Evolutionary conservation across 2,113 vertebrate genomes (phyloP).

Genomic region (Galeopterus variegatus): DNA sequence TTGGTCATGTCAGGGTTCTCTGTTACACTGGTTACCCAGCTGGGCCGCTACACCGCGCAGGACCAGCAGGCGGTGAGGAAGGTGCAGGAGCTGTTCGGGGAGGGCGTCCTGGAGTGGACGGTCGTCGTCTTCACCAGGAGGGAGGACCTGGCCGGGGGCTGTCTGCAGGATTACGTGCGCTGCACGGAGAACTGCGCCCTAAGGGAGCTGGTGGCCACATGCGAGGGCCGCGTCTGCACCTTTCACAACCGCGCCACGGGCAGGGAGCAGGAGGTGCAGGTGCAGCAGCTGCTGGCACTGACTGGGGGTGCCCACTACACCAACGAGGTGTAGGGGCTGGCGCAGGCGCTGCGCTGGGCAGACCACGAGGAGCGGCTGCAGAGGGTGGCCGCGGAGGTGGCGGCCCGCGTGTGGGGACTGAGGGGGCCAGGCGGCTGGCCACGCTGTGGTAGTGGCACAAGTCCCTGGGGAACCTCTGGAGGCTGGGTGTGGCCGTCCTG

Average conservation of each 20-base stretch:
- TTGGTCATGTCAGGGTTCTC: too few species aligned
- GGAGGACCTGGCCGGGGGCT: conserved; percentile 28
- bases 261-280: background rate
- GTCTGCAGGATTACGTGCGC: background rate
- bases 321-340: conserved; percentile 4
- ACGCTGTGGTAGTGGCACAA: fast-evolving
- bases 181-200: background rate
- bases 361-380: fast-evolving
- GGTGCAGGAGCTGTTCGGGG: conserved; percentile 47
- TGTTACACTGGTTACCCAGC: too few species aligned
- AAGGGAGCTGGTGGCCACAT: background rate
- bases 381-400: background rate
- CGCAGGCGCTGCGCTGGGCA: background rate
- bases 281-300: background rate
- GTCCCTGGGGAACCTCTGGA: fast-evolving
- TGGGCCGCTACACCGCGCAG: conserved; percentile 25
- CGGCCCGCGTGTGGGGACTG: fast-evolving
- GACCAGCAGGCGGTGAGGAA: background rate
- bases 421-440: fast-evolving
- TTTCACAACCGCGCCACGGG: background rate
- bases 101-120: fast-evolving
- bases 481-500: fast-evolving
- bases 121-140: conserved; percentile 68
- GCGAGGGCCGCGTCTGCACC: background rate
- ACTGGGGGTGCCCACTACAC: background rate